These are phyloP conservation scores for Lathamus discolor DNA, from an alignment of 2,113 vertebrate species.

Conservation along the genomic window DNA sequence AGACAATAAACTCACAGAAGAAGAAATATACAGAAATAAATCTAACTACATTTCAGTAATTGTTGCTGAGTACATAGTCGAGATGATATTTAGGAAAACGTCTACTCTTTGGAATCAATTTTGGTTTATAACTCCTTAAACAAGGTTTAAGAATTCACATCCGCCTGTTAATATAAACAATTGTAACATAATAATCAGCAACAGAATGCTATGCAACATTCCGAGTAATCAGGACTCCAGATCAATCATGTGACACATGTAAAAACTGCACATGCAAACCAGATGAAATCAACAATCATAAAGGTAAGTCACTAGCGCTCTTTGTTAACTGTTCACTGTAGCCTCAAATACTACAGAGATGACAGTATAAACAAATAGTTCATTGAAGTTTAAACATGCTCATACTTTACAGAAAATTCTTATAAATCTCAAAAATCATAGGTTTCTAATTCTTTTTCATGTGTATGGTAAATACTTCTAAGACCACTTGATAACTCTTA, in stretches of 20 bases:
- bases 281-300: not conserved
- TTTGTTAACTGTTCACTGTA: not conserved
- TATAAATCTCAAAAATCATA: not conserved
- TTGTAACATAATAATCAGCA: not conserved
- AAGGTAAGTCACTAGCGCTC: not conserved
- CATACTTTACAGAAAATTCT: accelerated
- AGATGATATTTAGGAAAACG: not conserved
- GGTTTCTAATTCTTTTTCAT: not conserved
- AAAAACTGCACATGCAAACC: not conserved
- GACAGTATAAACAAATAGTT: not conserved
- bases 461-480: not conserved
- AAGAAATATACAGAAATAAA: not conserved
- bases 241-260: not conserved
- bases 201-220: not conserved
- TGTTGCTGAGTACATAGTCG: not conserved
- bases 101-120: not conserved
- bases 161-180: not conserved
- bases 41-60: not conserved
- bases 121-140: not conserved
- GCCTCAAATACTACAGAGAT: not conserved
- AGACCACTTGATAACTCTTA: not conserved
- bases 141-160: not conserved
- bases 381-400: not conserved
- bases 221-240: not conserved
- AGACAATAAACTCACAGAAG: not conserved